Base-by-base conservation (phyloP, 2,888 invertebrate genomes). In the Dicyrtomina minuta region DNA sequence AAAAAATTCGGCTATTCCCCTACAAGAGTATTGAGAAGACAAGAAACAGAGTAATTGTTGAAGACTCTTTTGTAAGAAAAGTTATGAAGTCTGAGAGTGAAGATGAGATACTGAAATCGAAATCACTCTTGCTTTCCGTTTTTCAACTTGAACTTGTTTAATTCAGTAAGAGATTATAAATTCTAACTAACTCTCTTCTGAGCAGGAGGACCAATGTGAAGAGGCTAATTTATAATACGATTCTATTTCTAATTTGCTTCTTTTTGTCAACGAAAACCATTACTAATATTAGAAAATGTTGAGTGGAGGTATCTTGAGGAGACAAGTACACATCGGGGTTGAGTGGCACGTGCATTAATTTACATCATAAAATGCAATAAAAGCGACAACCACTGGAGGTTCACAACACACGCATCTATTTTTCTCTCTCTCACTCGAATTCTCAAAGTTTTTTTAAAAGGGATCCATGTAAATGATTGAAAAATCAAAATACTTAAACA, bases 341-440 rank as follows among this genome's bases (percentile, higher is more conserved):
- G 33, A 33, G 33, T 33, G 33, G 33, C 58, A 58, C 58, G 43
- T 43, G 27, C 58, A 58, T 41, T 41, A 26, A 46, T 60, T 46
- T 60, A 20, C 60, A 27, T 64, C 24, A 64, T 55, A 12, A 39
- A 27, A 62, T 56, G 27, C 26, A 20, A 22, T 39, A 39, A 39
- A 41, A 51, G 15, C 20, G 20, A 22, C n/a, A 39, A 64, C 64
- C 51, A 64, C 51, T 53, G 64, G 64, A 64, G 64, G 64, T 64
- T n/a, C 39, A 20, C 27, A 17, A 17, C 39, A 20, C 27, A 17
- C 64, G 51, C 17, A 51, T 64, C 51, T 51, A 51, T 62, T 51
- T 64, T 27, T 27, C 10, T 26, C 33, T 33, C 33, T 64, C 44
- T 27, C 10, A 12, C 33, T 33, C 33, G 8, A 33, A 33, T 33